Evolutionary conservation across 2,888 invertebrate genomes (phyloP).

Genomic region (Ormyrus pomaceus): DNA sequence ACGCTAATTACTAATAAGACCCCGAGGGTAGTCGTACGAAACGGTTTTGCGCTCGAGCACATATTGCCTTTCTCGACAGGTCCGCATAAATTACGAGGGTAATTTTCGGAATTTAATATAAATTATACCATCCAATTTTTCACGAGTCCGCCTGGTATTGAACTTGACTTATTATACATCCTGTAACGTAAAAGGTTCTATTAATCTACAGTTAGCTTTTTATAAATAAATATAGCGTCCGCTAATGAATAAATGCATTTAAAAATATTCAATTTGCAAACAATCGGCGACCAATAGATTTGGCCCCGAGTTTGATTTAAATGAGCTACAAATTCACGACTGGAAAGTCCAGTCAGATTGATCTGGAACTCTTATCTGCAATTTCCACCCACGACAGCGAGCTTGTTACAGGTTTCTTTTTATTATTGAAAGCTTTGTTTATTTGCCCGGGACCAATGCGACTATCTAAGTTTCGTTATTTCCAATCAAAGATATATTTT

Average conservation of each 20-base stretch:
- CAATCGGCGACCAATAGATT: conserved; percentile 16
- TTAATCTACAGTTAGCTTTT: neutral
- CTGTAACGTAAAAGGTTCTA: neutral
- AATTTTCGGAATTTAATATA: conserved; percentile 26
- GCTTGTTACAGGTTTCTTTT: conserved; percentile 17
- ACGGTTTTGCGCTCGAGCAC: neutral
- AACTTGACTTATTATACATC: conserved; percentile 8
- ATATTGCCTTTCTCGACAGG: neutral
- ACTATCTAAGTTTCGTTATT: neutral
- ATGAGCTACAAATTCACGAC: conserved; percentile 14
- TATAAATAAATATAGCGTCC: neutral
- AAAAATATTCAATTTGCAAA: conserved; percentile 34
- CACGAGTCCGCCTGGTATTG: neutral
- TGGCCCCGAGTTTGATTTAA: neutral
- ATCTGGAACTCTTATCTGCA: conserved; percentile 39
- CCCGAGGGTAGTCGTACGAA: neutral
- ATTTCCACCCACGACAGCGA: conserved; percentile 34
- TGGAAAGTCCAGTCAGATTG: conserved; percentile 41
- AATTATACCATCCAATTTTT: conserved; percentile 16
- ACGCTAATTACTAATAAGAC: conserved; percentile 39
- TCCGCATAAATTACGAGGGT: neutral
- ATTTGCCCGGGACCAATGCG: neutral
- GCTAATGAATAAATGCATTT: neutral
- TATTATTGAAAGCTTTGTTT: conserved; percentile 19
- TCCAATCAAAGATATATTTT: neutral